Evolutionary conservation across 2,797 vertebrate species (phyloP).

Genomic region (Crenichthys baileyi): DNA sequence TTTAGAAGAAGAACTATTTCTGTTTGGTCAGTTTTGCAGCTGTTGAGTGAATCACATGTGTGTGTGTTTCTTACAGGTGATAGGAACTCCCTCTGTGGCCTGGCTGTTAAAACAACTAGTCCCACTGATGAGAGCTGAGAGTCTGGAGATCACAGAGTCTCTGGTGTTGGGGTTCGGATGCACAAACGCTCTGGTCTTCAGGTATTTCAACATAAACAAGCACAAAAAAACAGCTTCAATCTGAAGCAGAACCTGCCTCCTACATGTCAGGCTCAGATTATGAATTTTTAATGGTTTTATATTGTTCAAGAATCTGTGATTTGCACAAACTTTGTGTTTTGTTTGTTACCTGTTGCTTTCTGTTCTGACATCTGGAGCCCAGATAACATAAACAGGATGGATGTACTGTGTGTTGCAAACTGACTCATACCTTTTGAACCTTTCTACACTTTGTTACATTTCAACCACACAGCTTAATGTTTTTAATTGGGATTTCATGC

Average conservation of each 20-base stretch:
- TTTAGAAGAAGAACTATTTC: neutral
- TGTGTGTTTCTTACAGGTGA: conserved; percentile 82
- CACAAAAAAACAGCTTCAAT: conserved; percentile 7
- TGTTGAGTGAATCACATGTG: neutral
- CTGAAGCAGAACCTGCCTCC: conserved; percentile 7
- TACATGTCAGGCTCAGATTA: neutral
- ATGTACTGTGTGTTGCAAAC: neutral
- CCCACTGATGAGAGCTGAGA: conserved; percentile 97
- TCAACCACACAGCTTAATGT: no score
- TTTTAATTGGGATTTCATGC: no score
- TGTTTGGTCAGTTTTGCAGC: neutral
- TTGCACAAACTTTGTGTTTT: neutral
- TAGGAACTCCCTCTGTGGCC: conserved; percentile 95
- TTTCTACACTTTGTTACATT: neutral
- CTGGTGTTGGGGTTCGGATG: conserved; percentile 97
- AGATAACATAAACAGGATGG: neutral
- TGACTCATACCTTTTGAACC: neutral
- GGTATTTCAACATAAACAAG: conserved; percentile 72
- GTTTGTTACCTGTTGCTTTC: neutral
- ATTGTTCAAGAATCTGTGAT: neutral
- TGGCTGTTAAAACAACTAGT: conserved; percentile 96
- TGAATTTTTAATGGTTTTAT: neutral
- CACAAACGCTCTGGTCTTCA: conserved; percentile 97
- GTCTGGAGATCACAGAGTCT: conserved; percentile 97
- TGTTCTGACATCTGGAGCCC: neutral